phyloP scores from a whole-genome alignment of 53 echinoderm and acorn worm genomes.

The Actinopyga echinites region DNA sequence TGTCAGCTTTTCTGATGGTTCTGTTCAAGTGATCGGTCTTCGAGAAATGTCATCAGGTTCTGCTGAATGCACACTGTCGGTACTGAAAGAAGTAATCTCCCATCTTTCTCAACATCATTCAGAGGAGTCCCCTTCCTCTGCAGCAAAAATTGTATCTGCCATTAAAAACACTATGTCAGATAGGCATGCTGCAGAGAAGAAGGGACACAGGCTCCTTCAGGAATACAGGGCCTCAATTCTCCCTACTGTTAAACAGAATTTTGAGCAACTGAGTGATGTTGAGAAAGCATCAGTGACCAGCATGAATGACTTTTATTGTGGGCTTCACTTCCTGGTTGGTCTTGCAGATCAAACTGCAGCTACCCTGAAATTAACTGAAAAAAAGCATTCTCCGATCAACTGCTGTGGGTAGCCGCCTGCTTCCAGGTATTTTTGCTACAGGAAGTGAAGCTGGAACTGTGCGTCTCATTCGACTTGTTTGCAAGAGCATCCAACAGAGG shows the following conservation, averaged over 20 bases:
- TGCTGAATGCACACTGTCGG: neutral
- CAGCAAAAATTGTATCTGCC: constrained; percentile 36
- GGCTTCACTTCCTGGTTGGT: constrained; percentile 60
- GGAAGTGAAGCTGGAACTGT: constrained; percentile 19
- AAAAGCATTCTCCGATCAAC: constrained; percentile 7
- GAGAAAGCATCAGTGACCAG: constrained; percentile 13
- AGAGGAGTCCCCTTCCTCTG: constrained; percentile 31
- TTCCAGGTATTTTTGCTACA: neutral
- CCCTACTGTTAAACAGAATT: constrained; percentile 41
- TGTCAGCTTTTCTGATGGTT: constrained; percentile 25
- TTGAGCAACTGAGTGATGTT: constrained; percentile 32
- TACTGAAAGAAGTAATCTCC: neutral
- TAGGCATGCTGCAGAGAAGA: constrained; percentile 51
- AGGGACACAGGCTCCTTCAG: constrained; percentile 39
- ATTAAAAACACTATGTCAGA: constrained; percentile 64
- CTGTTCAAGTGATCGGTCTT: constrained; percentile 50
- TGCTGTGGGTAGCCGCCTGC: neutral
- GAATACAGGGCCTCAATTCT: constrained; percentile 49
- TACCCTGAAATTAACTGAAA: neutral
- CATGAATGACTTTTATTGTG: constrained; percentile 62
- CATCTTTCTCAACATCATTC: neutral
- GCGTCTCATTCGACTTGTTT: constrained; percentile 41
- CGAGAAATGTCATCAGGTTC: constrained; percentile 29
- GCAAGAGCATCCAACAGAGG: constrained; percentile 57
- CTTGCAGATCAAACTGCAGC: constrained; percentile 45